Evolutionary conservation across 2,888 invertebrate species (phyloP).

Genomic region (Tryphoninae sp.): DNA sequence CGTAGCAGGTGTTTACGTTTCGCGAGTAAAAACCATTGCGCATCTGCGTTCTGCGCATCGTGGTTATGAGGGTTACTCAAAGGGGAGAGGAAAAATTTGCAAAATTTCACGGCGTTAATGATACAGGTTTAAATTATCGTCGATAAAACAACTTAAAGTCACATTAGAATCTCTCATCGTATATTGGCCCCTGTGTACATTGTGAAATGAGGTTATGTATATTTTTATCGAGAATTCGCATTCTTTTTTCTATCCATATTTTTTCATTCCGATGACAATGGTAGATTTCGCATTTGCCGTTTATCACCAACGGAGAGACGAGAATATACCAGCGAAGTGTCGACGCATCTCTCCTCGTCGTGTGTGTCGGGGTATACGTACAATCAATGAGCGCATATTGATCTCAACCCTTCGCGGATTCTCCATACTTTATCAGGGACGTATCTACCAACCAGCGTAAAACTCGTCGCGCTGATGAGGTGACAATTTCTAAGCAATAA

Average conservation of each 20-base stretch:
- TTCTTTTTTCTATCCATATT: not conserved
- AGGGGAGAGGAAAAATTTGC: not conserved
- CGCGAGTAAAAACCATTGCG: conserved; percentile 17
- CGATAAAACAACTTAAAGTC: too few species aligned
- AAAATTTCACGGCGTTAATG: not conserved
- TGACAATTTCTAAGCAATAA: too few species aligned
- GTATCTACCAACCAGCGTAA: conserved; percentile 56
- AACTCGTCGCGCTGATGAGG: not conserved
- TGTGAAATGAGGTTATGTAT: too few species aligned
- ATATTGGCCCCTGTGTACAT: too few species aligned
- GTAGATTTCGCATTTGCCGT: conserved; percentile 40
- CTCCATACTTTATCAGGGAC: conserved; percentile 70
- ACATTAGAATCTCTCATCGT: too few species aligned
- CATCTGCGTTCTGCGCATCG: conserved; percentile 34
- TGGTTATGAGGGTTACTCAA: not conserved
- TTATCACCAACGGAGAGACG: conserved; percentile 52
- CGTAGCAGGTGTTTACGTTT: conserved; percentile 36
- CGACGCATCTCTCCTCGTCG: conserved; percentile 56
- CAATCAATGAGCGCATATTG: conserved; percentile 76
- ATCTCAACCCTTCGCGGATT: conserved; percentile 73
- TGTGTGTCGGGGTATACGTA: conserved; percentile 63
- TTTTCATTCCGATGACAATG: not conserved
- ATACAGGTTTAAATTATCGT: not conserved
- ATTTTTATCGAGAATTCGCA: not conserved
- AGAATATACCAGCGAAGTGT: conserved; percentile 59